Percentiles rank a stretch among this genome's conserved stretches.
Evolutionary conservation across 2,888 invertebrate species (phyloP).

Genomic region (Craniophora ligustri): DNA sequence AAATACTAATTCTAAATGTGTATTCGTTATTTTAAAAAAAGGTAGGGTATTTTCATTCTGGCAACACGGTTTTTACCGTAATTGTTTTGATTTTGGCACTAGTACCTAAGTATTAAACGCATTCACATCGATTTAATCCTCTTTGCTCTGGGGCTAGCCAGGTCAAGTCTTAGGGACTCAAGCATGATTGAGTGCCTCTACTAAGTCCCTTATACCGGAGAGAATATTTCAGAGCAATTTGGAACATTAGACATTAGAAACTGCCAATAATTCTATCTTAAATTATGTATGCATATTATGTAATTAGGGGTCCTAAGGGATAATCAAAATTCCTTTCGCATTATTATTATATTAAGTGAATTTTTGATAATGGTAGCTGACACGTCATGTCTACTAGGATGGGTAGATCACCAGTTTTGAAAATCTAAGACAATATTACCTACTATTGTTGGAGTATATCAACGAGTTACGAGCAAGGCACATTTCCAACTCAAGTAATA

Average conservation of each 20-base stretch:
- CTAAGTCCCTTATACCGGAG: constrained; percentile 14
- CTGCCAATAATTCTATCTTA: not conserved
- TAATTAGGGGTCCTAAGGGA: constrained; percentile 12
- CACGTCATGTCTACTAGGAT: too few relatives aligned
- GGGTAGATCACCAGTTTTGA: too few relatives aligned
- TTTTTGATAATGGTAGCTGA: too few relatives aligned
- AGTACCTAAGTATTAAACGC: not conserved
- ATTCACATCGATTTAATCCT: constrained; percentile 25
- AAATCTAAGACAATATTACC: too few relatives aligned
- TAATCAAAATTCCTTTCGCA: too few relatives aligned
- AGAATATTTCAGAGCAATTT: constrained; percentile 6
- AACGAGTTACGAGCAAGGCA: too few relatives aligned
- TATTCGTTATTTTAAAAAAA: too few relatives aligned
- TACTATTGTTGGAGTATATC: too few relatives aligned
- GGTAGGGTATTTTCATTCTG: too few relatives aligned
- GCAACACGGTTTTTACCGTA: too few relatives aligned
- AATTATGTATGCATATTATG: constrained; percentile 2
- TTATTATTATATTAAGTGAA: too few relatives aligned
- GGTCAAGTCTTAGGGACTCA: constrained; percentile 3
- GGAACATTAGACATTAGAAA: constrained; percentile 3
- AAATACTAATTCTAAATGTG: not conserved
- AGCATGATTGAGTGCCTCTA: constrained; percentile 4
- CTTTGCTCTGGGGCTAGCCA: constrained; percentile 14
- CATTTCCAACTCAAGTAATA: too few relatives aligned
- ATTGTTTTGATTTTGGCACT: not conserved